Conservation (phyloP, 2,113 vertebrate species). For the Barbus barbus region DNA sequence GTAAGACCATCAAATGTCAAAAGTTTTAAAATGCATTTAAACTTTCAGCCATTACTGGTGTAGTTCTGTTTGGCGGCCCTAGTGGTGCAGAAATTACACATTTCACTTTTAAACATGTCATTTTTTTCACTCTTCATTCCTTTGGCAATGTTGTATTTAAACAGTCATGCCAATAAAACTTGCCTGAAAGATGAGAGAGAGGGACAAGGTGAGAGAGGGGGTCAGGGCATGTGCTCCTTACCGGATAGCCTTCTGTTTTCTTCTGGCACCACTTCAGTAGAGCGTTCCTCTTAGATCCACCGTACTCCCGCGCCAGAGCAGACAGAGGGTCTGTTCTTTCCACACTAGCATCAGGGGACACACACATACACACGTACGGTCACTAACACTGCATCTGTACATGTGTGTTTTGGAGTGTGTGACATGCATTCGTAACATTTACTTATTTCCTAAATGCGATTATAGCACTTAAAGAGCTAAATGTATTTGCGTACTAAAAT, state of each 20-base stretch:
- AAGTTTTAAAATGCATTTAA: too few species aligned
- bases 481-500: background rate
- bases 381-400: conserved; percentile 44
- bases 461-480: background rate
- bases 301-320: conserved; percentile 91
- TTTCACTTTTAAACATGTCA: too few species aligned
- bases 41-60: background rate
- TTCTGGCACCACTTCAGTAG: conserved; percentile 98
- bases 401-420: background rate
- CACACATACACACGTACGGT: conserved; percentile 50
- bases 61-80: background rate
- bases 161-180: conserved; percentile 17
- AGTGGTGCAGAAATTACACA: background rate
- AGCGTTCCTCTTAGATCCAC: conserved; percentile 96
- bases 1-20: too few species aligned
- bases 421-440: background rate
- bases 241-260: conserved; percentile 95
- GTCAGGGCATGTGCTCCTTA: conserved; percentile 73
- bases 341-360: conserved; percentile 81
- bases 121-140: conserved; percentile 3
- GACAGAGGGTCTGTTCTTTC: conserved; percentile 96
- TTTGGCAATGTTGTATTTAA: conserved; percentile 9
- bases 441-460: background rate
- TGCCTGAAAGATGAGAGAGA: background rate
- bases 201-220: conserved; percentile 25